Evolutionary conservation across 2,113 vertebrate species (phyloP).

Genomic region (Zosterops lateralis): DNA sequence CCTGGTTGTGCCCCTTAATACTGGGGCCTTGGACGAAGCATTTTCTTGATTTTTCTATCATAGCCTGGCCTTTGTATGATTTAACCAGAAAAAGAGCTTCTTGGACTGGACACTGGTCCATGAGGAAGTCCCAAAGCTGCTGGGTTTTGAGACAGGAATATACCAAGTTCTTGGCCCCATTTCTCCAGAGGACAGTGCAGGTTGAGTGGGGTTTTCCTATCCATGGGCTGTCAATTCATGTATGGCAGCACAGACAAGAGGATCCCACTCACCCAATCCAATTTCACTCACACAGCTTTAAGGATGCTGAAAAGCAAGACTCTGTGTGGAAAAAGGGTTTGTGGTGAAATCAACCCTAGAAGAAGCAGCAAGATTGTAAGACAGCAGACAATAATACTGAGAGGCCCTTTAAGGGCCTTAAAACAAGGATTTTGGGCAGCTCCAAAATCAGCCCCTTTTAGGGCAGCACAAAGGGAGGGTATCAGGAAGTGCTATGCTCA

Average conservation of each 20-base stretch:
- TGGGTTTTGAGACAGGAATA: background rate
- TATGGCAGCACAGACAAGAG: background rate
- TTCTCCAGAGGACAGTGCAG: background rate
- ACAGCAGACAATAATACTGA: background rate
- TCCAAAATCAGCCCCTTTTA: no score
- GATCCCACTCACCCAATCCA: background rate
- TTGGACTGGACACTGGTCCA: background rate
- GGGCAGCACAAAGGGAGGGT: background rate
- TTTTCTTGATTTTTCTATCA: background rate
- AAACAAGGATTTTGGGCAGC: background rate
- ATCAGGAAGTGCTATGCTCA: background rate
- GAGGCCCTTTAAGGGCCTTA: background rate
- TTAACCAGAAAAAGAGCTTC: background rate
- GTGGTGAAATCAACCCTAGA: background rate
- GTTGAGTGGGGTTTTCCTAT: background rate
- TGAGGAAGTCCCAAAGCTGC: background rate
- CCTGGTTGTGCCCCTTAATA: no score
- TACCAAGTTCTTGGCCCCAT: background rate
- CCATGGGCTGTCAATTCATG: no score
- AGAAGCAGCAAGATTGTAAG: background rate
- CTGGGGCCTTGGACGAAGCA: background rate
- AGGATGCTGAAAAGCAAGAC: background rate
- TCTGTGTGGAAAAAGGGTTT: background rate
- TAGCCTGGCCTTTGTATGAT: background rate
- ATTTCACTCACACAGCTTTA: background rate